A percentile compares a stretch with the other conserved stretches of the same genome.
phyloP scores from a whole-genome alignment of 2,888 invertebrate species.

The Orchesellides sinensis region DNA sequence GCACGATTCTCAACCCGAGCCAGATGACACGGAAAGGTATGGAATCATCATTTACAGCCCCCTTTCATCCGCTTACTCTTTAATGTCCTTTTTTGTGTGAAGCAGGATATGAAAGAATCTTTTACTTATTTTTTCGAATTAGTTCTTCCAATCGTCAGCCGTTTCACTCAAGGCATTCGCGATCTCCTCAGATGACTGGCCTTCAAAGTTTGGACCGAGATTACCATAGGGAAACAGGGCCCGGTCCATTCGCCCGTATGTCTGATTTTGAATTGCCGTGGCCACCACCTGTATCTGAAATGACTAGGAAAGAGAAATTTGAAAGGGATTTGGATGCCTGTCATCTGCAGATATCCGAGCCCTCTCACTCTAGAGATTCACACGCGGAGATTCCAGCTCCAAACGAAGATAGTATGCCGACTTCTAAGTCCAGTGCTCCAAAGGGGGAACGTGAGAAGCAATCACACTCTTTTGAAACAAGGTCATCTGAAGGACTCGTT shows the following conservation, averaged over 20 bases:
- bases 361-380: background rate
- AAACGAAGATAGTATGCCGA: constrained; percentile 20
- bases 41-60: background rate
- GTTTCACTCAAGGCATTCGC: constrained; percentile 4
- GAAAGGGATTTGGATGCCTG: background rate
- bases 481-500: background rate
- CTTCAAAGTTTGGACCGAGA: no score
- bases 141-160: background rate
- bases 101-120: background rate
- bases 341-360: background rate
- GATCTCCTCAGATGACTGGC: constrained; percentile 37
- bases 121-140: background rate
- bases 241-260: background rate
- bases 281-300: background rate
- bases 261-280: constrained; percentile 28
- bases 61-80: no score
- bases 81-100: no score
- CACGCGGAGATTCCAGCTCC: background rate
- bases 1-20: constrained; percentile 49
- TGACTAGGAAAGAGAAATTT: constrained; percentile 8
- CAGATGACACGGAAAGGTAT: constrained; percentile 45
- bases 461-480: constrained; percentile 11
- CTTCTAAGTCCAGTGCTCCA: constrained; percentile 6
- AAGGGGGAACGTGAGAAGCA: constrained; percentile 42
- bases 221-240: constrained; percentile 22